Evolutionary conservation across 2,797 vertebrate genomes (phyloP).

Genomic region (Lacerta agilis): DNA sequence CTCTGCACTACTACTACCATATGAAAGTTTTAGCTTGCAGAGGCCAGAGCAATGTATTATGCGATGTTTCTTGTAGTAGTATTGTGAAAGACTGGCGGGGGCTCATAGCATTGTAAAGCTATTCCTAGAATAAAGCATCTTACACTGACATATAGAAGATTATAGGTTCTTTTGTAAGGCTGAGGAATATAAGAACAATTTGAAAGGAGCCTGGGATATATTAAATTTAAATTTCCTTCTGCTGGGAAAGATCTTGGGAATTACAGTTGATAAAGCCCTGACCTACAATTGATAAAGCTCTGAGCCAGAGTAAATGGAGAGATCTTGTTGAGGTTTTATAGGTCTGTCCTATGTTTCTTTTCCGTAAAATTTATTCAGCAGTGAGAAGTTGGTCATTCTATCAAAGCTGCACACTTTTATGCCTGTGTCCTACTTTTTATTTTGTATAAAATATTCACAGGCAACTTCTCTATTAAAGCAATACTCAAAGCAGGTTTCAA

Average conservation of each 20-base stretch:
- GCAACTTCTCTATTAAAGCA: not conserved
- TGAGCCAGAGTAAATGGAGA: not conserved
- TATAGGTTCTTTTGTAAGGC: not conserved
- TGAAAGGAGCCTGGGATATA: not conserved
- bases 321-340: not conserved
- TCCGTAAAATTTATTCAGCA: not conserved
- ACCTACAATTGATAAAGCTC: not conserved
- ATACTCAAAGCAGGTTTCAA: not conserved
- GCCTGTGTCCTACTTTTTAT: not conserved
- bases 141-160: constrained; percentile 16
- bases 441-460: not conserved
- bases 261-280: not conserved
- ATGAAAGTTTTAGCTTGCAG: not conserved
- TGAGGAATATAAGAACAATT: not conserved
- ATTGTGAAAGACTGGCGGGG: not conserved
- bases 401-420: not conserved
- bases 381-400: not conserved
- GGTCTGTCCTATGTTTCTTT: not conserved
- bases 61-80: not conserved
- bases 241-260: not conserved
- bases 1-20: not conserved
- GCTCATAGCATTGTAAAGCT: not conserved
- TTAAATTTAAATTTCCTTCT: not conserved
- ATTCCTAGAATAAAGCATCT: not conserved
- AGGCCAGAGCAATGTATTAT: not conserved